Percentiles rank a stretch among this genome's conserved stretches.
Evolutionary conservation across 1,140 invertebrate species (phyloP).

Genomic region (Littorina saxatilis): DNA sequence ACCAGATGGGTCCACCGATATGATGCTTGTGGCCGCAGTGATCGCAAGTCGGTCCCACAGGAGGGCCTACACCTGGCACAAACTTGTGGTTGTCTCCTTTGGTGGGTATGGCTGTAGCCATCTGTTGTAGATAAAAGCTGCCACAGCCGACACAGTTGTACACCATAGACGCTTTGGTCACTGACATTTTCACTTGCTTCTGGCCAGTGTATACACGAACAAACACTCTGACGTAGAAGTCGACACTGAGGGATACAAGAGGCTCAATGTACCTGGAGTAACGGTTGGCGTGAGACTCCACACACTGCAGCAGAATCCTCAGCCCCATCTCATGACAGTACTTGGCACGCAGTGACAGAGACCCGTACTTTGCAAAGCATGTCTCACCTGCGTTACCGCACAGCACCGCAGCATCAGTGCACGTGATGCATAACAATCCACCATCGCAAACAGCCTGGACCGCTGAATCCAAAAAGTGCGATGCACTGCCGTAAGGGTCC

Average conservation of each 20-base stretch:
- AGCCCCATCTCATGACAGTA: conserved; percentile 98
- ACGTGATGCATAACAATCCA: conserved; percentile 91
- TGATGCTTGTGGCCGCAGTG: conserved; percentile 87
- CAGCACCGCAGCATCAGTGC: conserved; percentile 98
- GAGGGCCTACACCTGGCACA: conserved; percentile 82
- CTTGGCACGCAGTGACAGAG: conserved; percentile 90
- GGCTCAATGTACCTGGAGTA: conserved; percentile 96
- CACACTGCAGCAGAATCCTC: conserved; percentile 92
- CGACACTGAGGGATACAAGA: conserved; percentile 92
- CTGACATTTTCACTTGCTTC: conserved; percentile 86
- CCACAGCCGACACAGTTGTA: conserved; percentile 94
- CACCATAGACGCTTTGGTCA: conserved; percentile 88
- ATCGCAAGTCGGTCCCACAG: conserved; percentile 82
- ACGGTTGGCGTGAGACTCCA: conserved; percentile 93
- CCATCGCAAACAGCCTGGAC: conserved; percentile 80
- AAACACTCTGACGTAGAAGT: conserved; percentile 98
- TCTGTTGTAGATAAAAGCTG: conserved; percentile 84
- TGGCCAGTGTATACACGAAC: conserved; percentile 89
- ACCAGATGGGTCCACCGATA: conserved; percentile 97
- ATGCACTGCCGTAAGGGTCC: conserved; percentile 98
- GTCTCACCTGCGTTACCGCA: conserved; percentile 97
- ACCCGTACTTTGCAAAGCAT: conserved; percentile 95
- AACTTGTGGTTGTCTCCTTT: conserved; percentile 78
- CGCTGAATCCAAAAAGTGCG: conserved; percentile 94
- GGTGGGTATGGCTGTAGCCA: conserved; percentile 80